Conservation (phyloP, 1,140 invertebrate species). For the Trichogramma pretiosum region DNA sequence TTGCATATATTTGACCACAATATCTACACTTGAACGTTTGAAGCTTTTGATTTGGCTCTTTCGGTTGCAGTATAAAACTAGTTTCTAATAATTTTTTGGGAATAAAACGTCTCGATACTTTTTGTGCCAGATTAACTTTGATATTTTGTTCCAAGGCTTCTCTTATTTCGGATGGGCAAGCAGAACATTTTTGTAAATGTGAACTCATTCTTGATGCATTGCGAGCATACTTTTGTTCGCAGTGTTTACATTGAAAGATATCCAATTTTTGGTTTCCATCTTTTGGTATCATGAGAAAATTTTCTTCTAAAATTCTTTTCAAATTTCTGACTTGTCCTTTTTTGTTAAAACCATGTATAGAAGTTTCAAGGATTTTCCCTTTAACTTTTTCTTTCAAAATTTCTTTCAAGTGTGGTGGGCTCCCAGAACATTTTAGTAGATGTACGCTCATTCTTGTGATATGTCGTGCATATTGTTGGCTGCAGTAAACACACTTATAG, state of each 20-base stretch:
- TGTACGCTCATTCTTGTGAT: constrained; percentile 19
- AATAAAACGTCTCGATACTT: constrained; percentile 13
- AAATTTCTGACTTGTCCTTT: constrained; percentile 17
- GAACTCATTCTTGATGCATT: constrained; percentile 17
- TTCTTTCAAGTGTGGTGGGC: constrained; percentile 13
- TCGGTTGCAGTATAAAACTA: constrained; percentile 16
- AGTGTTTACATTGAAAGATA: constrained; percentile 18
- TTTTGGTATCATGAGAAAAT: constrained; percentile 11
- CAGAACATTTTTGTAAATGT: constrained; percentile 15
- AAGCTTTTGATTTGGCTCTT: constrained; percentile 18
- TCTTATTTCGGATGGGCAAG: constrained; percentile 15
- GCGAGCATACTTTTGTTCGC: constrained; percentile 17
- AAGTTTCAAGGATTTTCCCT: constrained; percentile 12
- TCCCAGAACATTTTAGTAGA: constrained; percentile 14
- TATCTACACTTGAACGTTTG: constrained; percentile 20
- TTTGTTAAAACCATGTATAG: constrained; percentile 15
- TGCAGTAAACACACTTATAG: constrained; percentile 18
- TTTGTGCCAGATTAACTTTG: constrained; percentile 12
- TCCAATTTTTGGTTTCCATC: constrained; percentile 16
- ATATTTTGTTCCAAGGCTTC: constrained; percentile 14
- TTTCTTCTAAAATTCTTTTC: constrained; percentile 16
- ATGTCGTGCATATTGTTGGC: constrained; percentile 15
- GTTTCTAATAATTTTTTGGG: constrained; percentile 17
- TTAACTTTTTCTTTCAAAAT: constrained; percentile 17
- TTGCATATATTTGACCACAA: constrained; percentile 17